Evolutionary conservation across 1,140 invertebrate species (phyloP).

Genomic region (Papilio aristodemus): DNA sequence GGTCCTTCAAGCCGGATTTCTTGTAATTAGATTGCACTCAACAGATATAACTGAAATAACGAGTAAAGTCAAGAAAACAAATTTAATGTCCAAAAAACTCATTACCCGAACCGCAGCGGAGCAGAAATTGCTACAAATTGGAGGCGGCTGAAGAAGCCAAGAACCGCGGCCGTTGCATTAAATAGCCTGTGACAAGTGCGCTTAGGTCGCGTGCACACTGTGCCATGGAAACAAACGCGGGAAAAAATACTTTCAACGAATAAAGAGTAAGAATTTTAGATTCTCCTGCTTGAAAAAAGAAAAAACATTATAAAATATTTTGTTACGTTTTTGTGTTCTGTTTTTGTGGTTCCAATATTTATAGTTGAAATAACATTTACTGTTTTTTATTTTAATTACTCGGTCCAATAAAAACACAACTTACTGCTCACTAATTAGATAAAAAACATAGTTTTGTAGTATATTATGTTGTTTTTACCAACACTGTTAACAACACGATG

Average conservation of each 20-base stretch:
- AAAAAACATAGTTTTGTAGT: too few relatives aligned
- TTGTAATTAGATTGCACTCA: conserved; percentile 31
- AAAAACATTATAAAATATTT: conserved; percentile 4
- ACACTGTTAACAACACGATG: too few relatives aligned
- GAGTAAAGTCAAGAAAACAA: conserved; percentile 37
- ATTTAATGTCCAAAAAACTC: conserved; percentile 54
- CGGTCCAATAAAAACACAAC: too few relatives aligned
- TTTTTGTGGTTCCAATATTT: background rate
- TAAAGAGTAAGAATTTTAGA: conserved; percentile 25
- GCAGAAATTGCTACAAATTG: conserved; percentile 50
- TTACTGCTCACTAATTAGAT: too few relatives aligned
- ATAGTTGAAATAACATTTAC: background rate
- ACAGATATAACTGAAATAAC: conserved; percentile 40
- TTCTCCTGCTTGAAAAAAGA: conserved; percentile 15
- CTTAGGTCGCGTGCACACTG: conserved; percentile 40
- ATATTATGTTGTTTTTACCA: too few relatives aligned
- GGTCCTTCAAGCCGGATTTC: conserved; percentile 31
- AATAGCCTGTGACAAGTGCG: conserved; percentile 52
- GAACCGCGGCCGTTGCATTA: conserved; percentile 39
- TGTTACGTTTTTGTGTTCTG: background rate
- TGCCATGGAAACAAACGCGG: background rate
- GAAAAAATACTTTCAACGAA: conserved; percentile 10
- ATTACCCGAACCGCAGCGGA: conserved; percentile 42
- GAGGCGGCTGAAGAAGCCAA: conserved; percentile 41
- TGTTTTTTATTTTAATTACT: too few relatives aligned